phyloP scores from a whole-genome alignment of 2,888 invertebrate species.

The Rapana venosa region DNA sequence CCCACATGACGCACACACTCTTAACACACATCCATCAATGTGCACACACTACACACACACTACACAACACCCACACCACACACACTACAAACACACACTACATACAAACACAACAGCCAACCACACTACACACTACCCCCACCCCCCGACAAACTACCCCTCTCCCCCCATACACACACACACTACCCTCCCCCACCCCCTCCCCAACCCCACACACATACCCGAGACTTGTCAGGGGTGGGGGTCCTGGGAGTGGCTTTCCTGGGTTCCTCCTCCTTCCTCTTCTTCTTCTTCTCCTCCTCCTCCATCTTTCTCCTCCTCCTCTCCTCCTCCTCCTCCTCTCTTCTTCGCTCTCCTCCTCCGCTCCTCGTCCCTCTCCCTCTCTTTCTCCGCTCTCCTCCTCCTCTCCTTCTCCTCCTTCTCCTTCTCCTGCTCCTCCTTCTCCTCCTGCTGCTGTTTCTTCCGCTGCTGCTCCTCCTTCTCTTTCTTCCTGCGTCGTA shows the following conservation, averaged over 20 bases:
- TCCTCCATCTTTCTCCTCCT: background rate
- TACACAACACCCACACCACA: no score
- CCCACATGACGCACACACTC: no score
- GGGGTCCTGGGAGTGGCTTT: background rate
- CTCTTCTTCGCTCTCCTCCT: background rate
- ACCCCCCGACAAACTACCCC: no score
- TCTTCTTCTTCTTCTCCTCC: background rate
- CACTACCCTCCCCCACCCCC: no score
- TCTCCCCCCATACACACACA: no score
- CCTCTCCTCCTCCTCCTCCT: background rate
- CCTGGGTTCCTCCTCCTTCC: background rate
- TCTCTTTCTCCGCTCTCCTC: background rate
- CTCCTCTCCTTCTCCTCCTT: no score
- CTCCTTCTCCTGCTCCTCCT: background rate
- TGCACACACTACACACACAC: no score
- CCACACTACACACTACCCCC: no score
- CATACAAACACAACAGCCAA: no score
- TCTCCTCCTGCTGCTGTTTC: background rate
- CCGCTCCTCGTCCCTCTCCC: background rate
- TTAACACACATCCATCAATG: no score
- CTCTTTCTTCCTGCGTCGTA: constrained; percentile 20
- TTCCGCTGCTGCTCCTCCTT: background rate
- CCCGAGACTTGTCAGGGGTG: background rate
- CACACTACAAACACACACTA: no score
- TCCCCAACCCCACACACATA: background rate